These are phyloP conservation scores for Coleophora deauratella DNA, from an alignment of 2,888 invertebrate genomes.

Conservation along the genomic window DNA sequence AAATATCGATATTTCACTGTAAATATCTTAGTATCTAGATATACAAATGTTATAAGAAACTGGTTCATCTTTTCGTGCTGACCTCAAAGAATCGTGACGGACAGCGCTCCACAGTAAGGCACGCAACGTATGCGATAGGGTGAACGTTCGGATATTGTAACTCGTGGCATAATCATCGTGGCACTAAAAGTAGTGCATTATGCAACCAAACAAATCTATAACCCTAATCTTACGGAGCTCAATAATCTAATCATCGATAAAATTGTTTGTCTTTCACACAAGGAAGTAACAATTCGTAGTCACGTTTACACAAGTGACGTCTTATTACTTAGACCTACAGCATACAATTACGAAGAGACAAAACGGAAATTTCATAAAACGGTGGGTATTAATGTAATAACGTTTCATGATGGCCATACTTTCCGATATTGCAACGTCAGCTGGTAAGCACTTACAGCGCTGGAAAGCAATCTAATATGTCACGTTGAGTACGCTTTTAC, in stretches of 20 bases:
- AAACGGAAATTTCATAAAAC: slow-evolving; percentile 35
- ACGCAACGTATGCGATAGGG: slow-evolving; percentile 45
- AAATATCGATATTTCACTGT: too few relatives aligned
- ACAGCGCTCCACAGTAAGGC: slow-evolving; percentile 35
- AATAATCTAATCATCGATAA: slow-evolving; percentile 31
- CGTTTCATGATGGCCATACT: slow-evolving; percentile 30
- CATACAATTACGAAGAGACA: slow-evolving; percentile 39
- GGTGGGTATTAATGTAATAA: slow-evolving; percentile 29
- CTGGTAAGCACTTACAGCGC: slow-evolving; percentile 22
- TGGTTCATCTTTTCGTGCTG: slow-evolving; percentile 44
- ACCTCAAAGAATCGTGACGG: slow-evolving; percentile 52
- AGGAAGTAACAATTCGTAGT: slow-evolving; percentile 40
- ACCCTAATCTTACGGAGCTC: slow-evolving; percentile 27
- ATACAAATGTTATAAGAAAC: slow-evolving; percentile 22
- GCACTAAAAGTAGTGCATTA: slow-evolving; percentile 36
- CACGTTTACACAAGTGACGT: slow-evolving; percentile 37
- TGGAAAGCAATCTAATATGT: slow-evolving; percentile 26
- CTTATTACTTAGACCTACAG: slow-evolving; percentile 39
- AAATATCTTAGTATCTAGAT: too few relatives aligned
- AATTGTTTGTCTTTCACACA: slow-evolving; percentile 35
- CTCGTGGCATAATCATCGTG: slow-evolving; percentile 40
- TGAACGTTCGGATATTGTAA: slow-evolving; percentile 31
- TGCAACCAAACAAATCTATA: slow-evolving; percentile 34
- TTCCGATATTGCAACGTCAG: slow-evolving; percentile 31
- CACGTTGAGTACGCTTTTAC: slow-evolving; percentile 28